Base-by-base conservation (phyloP, 35 echinoderm and acorn worm genomes). In the Ophiothrix spiculata region DNA sequence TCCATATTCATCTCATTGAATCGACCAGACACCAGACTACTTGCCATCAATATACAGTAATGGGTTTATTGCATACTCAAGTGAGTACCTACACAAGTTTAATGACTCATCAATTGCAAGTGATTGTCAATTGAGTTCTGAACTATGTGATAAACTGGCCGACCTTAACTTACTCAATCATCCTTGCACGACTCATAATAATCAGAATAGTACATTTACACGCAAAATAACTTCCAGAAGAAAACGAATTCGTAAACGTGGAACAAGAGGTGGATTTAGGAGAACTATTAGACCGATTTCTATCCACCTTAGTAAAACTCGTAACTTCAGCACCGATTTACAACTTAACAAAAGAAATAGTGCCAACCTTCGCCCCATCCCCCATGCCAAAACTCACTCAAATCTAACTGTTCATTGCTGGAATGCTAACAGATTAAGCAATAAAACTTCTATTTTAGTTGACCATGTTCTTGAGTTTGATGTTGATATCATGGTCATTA, bases 91-190 rank as follows among this genome's bases (percentile, higher is more conserved):
- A 25, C 60, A n/a, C 29, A 69, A 69, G 16, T n/a, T 4, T 15
- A 69, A n/a, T 69, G 60, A 69, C 23, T 69, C 60, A 25, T 69
- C 60, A n/a, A 69, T 69, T 2, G 29, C 60, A n/a, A 10, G 60
- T n/a, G 25, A 69, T 49, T 69, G 60, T 69, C 60, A 69, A 69
- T 69, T 69, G 60, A n/a, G 25, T 69, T 69, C 60, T 4, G 60
- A n/a, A 15, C 3, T n/a, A 69, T 69, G 60, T 28, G 17, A 28
- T 69, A 69, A 69, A 69, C 60, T 69, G 25, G 25, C 60, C 25
- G 60, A 69, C 29, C 42, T 69, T 4, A 69, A 69, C 60, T 6
- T n/a, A 2, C 25, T 69, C 29, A 28, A 69, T n/a, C 17, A 28
- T 4, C 60, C 60, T 69, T 69, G 60, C 29, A 10, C 60, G 29